phyloP scores from a whole-genome alignment of 2,797 vertebrate genomes.

The Uromys caudimaculatus region DNA sequence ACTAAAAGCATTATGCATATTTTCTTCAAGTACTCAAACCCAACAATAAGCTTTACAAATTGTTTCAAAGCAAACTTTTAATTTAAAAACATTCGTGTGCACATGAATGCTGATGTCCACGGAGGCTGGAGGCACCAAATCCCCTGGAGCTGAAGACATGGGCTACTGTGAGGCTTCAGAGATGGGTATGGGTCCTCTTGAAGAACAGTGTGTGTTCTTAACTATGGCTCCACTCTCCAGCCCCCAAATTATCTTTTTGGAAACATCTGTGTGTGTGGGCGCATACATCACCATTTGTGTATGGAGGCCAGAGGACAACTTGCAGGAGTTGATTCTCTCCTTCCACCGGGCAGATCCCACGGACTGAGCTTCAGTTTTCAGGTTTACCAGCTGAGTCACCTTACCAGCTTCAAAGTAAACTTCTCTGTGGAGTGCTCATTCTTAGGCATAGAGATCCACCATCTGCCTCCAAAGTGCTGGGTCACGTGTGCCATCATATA shows the following conservation, averaged over 20 bases:
- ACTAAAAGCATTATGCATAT: neutral
- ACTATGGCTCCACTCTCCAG: neutral
- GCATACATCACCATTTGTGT: neutral
- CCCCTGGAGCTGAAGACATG: neutral
- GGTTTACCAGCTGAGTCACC: neutral
- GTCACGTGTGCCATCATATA: neutral
- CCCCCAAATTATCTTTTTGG: neutral
- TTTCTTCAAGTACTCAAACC: neutral
- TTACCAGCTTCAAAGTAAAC: neutral
- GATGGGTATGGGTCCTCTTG: neutral
- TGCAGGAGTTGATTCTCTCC: neutral
- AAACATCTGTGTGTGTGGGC: neutral
- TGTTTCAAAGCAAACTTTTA: neutral
- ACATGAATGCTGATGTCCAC: neutral
- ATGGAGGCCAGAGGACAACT: neutral
- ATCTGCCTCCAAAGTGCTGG: neutral
- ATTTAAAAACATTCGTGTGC: too few relatives aligned
- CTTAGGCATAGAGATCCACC: neutral
- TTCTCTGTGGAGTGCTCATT: neutral
- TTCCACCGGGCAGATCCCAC: neutral
- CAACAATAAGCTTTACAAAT: conserved; percentile 15
- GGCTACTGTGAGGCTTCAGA: neutral
- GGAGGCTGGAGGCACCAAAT: neutral
- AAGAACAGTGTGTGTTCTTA: neutral
- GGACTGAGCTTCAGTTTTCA: neutral